Evolutionary conservation across 2,888 invertebrate species (phyloP).

Genomic region (Osmoderma eremita): DNA sequence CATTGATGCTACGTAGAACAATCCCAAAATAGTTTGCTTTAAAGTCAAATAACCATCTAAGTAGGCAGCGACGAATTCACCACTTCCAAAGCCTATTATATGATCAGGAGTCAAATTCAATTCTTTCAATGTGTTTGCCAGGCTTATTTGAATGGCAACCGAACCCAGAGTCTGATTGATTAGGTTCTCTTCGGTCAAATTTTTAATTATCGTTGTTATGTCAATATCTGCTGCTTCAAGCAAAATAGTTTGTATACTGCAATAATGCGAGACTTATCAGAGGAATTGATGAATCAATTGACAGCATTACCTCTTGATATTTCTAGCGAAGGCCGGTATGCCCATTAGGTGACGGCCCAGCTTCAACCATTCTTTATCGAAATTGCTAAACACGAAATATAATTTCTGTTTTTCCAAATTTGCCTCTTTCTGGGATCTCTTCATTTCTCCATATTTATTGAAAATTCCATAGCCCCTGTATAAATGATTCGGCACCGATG

Average conservation of each 20-base stretch:
- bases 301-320: slow-evolving; percentile 19
- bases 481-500: neutral
- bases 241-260: slow-evolving; percentile 27
- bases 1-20: slow-evolving; percentile 64
- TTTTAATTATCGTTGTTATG: slow-evolving; percentile 31
- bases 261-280: no score
- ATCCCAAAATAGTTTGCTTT: slow-evolving; percentile 70
- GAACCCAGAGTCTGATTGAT: slow-evolving; percentile 44
- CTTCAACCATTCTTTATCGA: slow-evolving; percentile 12
- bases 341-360: slow-evolving; percentile 13
- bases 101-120: slow-evolving; percentile 59
- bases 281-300: neutral
- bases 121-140: slow-evolving; percentile 65
- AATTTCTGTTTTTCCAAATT: slow-evolving; percentile 11
- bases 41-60: slow-evolving; percentile 87
- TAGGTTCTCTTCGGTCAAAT: neutral
- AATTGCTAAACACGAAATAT: slow-evolving; percentile 19
- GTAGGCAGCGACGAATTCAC: slow-evolving; percentile 91
- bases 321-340: slow-evolving; percentile 27
- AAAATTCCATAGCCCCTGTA: slow-evolving; percentile 17
- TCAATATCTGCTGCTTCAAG: slow-evolving; percentile 21
- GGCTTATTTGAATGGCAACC: slow-evolving; percentile 69
- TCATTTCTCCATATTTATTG: slow-evolving; percentile 1
- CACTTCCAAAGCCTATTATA: slow-evolving; percentile 78
- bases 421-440: neutral